Percentiles rank a stretch among this genome's conserved stretches.
Evolutionary conservation across 2,113 vertebrate species (phyloP).

Genomic region (Gallinago jamesoni): DNA sequence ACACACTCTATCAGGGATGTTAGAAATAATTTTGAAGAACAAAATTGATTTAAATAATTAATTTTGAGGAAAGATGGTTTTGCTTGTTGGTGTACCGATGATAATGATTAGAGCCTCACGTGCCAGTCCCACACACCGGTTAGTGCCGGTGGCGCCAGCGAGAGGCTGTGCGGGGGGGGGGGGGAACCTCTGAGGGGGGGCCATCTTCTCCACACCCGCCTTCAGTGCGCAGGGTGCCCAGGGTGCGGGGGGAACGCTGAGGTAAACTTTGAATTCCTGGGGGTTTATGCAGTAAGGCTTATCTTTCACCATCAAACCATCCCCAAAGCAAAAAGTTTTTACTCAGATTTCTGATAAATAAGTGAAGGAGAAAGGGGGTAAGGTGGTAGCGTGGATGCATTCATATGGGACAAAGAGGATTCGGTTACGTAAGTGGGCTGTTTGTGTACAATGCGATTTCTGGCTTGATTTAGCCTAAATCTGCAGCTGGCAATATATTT

Average conservation of each 20-base stretch:
- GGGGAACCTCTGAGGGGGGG: neutral
- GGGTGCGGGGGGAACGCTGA: neutral
- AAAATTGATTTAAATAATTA: neutral
- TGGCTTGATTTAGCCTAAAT: neutral
- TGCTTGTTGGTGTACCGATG: neutral
- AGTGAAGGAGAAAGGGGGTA: neutral
- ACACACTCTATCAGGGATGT: neutral
- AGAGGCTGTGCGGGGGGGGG: neutral
- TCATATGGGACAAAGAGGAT: neutral
- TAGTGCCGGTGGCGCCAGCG: fast-evolving
- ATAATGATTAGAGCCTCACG: neutral
- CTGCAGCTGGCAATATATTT: neutral
- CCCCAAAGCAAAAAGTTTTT: neutral
- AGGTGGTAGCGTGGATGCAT: too few species aligned
- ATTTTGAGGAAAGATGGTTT: neutral
- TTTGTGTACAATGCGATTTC: neutral
- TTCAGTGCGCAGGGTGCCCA: too few species aligned
- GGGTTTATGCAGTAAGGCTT: neutral
- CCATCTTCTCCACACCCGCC: neutral
- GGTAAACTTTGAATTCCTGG: neutral
- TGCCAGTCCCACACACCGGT: neutral
- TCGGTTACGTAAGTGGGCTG: fast-evolving
- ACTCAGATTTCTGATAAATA: neutral
- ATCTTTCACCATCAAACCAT: neutral
- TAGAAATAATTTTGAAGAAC: neutral